Conservation (phyloP, 2,888 invertebrate species). For the Pegoplata infirma region DNA sequence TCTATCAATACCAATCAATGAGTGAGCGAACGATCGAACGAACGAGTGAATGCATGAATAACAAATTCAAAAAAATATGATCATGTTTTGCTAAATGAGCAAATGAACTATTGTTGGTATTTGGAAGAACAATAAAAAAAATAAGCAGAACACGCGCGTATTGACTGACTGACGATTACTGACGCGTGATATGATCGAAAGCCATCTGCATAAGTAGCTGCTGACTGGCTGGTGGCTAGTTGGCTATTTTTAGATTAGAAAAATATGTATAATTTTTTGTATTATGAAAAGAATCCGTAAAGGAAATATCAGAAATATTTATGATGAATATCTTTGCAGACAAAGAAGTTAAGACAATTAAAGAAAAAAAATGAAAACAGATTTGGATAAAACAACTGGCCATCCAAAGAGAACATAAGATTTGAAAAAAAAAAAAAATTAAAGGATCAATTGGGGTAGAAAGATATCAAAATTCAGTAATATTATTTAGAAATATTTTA, state of each 20-base stretch:
- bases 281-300: conserved; percentile 11
- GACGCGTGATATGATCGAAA: conserved; percentile 53
- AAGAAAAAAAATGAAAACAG: background rate
- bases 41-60: conserved; percentile 1
- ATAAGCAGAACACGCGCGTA: conserved; percentile 34
- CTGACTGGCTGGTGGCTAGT: too few species aligned
- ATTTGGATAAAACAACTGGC: background rate
- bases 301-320: conserved; percentile 7
- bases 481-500: too few species aligned
- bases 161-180: conserved; percentile 19
- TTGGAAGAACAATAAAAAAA: too few species aligned
- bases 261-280: conserved; percentile 21
- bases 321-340: conserved; percentile 10
- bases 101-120: too few species aligned
- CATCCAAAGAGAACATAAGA: background rate
- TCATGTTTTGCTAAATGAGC: conserved; percentile 31
- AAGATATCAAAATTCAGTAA: background rate
- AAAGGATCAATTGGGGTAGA: background rate
- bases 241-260: conserved; percentile 33
- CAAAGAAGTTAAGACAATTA: conserved; percentile 37
- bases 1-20: background rate
- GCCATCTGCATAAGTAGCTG: conserved; percentile 57
- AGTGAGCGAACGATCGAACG: background rate
- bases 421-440: background rate
- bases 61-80: too few species aligned